Percentiles rank a stretch among this genome's conserved stretches.
Evolutionary conservation across 2,797 vertebrate genomes (phyloP).

Genomic region (Phoxinus dragarum): DNA sequence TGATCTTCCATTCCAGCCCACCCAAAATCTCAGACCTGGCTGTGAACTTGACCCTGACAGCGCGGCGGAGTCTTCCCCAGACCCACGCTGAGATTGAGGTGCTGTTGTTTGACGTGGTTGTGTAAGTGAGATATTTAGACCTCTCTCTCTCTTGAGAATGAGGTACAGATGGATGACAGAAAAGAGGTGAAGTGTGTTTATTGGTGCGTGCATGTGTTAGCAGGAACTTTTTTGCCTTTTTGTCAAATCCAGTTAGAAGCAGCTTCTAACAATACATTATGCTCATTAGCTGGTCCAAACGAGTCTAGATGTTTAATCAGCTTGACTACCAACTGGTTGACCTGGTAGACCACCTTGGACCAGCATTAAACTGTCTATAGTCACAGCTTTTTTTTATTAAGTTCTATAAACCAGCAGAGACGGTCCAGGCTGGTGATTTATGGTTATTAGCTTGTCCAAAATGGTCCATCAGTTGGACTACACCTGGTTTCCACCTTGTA

Average conservation of each 20-base stretch:
- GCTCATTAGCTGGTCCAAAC: not conserved
- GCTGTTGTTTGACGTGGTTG: constrained; percentile 68
- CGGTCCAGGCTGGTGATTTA: not conserved
- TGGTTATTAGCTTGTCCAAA: not conserved
- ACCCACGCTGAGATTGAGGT: constrained; percentile 23
- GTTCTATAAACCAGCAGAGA: not conserved
- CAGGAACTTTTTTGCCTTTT: not conserved
- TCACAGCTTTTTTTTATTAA: not conserved
- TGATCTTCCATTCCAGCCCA: constrained; percentile 64
- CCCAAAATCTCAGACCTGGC: constrained; percentile 50
- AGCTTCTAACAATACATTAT: not conserved
- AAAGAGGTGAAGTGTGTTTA: constrained; percentile 59
- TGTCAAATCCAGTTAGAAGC: not conserved
- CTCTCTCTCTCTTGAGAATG: constrained; percentile 68
- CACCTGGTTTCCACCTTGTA: not conserved
- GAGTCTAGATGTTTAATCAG: not conserved
- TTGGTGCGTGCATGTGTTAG: constrained; percentile 56
- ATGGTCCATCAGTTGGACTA: not conserved
- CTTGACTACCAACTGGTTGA: constrained; percentile 1
- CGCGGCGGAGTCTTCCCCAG: constrained; percentile 1
- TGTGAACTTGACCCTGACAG: constrained; percentile 46
- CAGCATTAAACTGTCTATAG: not conserved
- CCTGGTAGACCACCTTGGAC: not conserved
- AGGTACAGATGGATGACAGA: constrained; percentile 71
- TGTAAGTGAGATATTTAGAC: constrained; percentile 70